A percentile compares a stretch with the other conserved stretches of the same genome.
Evolutionary conservation across 2,113 vertebrate species (phyloP).

Genomic region (Nettapus auritus): DNA sequence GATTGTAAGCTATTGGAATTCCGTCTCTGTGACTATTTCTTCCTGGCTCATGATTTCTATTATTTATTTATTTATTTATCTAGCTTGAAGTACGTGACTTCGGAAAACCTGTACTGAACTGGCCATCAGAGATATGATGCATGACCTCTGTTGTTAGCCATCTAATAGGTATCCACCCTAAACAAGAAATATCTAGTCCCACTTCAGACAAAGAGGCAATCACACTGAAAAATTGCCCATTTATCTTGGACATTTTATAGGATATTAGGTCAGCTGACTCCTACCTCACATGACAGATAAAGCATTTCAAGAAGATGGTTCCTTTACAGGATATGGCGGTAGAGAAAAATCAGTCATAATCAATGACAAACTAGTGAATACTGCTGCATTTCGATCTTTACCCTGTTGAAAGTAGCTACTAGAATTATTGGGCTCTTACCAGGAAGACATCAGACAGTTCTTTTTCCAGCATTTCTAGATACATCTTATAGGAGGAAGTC

Average conservation of each 20-base stretch:
- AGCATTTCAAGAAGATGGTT: neutral
- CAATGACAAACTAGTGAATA: neutral
- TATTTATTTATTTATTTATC: neutral
- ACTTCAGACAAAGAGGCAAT: neutral
- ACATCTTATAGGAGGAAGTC: neutral
- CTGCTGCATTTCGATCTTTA: neutral
- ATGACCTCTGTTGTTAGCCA: neutral
- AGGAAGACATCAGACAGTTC: neutral
- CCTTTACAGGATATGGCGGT: neutral
- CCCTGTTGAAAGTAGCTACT: neutral
- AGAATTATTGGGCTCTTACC: neutral
- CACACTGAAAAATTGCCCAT: neutral
- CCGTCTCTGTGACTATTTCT: neutral
- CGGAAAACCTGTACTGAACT: neutral
- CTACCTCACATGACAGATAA: neutral
- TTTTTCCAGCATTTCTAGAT: neutral
- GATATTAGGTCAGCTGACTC: neutral
- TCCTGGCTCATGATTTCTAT: neutral
- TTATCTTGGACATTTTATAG: neutral
- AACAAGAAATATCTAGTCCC: neutral
- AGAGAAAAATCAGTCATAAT: neutral
- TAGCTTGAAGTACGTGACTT: neutral
- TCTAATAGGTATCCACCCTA: neutral
- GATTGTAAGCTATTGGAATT: neutral
- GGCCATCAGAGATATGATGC: neutral